Evolutionary conservation across 2,113 vertebrate species (phyloP), one percentile per base, ranked within the genome.

Genomic region (Perccottus glenii): DNA sequence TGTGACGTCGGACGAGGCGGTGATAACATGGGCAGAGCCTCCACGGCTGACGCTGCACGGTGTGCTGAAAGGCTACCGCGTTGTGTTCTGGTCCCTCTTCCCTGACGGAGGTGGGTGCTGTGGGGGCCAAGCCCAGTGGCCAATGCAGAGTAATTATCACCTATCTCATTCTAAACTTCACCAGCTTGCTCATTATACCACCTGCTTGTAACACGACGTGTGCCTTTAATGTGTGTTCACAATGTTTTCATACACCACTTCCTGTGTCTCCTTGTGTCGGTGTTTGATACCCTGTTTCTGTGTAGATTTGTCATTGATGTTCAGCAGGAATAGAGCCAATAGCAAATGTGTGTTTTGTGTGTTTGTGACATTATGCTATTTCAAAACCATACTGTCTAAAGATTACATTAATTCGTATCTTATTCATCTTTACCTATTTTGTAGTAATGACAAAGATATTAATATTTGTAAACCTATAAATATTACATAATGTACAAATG

Each of bases 71-170:
- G 98, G 98, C 4, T 99, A 98, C 84, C 91, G 97, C 0, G 96
- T 99, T 87, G 96, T 99, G 89, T 99, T 96, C 93, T 99, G 96
- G 96, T 98, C 96, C 49, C 94, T 99, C 83, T 98, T 96, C 81
- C 92, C 95, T 60, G 96, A 99, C 2, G 97, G 98, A 84, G 98
- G 98, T 96, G 90, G 93, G 96, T 93, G 86, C 87, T 90, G 86
- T 89, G 86, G 87, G 85, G 86, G 85, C 83, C 88, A 82, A 71
- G 77, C 83, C 76, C 85, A 87, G 70, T 87, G 87, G 85, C 88
- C 88, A 48, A 91, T 84, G 83, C 90, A 90, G 82, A 92, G 90
- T 91, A 92, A 93, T 87, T 92, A 91, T 90, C 84, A 88, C 78
- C 86, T 90, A 81, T 89, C 85, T 89, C 88, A 85, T 89, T 90